phyloP scores from a whole-genome alignment of 1,140 invertebrate genomes.

The Plectus sambesii region DNA sequence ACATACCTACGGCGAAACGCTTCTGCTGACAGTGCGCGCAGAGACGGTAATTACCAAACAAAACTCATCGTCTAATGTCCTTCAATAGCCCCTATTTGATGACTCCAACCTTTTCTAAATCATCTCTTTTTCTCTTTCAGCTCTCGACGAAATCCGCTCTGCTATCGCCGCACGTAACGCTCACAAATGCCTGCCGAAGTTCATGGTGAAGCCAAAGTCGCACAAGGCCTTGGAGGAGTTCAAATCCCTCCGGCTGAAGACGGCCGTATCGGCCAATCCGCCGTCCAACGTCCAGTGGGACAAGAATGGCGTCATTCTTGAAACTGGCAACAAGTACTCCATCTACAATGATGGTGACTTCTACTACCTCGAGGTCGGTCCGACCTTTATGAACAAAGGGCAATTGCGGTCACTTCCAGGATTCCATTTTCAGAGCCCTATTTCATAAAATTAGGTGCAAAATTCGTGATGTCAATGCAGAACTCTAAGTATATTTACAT shows the following conservation, averaged over 20 bases:
- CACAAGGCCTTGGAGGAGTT: slow-evolving; percentile 39
- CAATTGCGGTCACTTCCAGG: no score
- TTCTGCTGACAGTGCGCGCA: no score
- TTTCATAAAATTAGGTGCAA: no score
- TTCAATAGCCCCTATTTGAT: no score
- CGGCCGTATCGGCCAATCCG: slow-evolving; percentile 40
- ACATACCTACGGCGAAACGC: slow-evolving; percentile 8
- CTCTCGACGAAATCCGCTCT: slow-evolving; percentile 30
- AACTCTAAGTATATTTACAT: no score
- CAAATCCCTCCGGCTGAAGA: slow-evolving; percentile 40
- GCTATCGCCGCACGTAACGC: slow-evolving; percentile 28
- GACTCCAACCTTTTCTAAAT: not conserved
- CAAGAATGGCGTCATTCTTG: slow-evolving; percentile 40
- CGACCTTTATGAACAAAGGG: slow-evolving; percentile 1
- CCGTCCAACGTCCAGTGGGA: slow-evolving; percentile 35
- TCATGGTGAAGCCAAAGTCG: slow-evolving; percentile 42
- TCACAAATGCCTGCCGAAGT: slow-evolving; percentile 31
- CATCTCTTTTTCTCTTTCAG: slow-evolving; percentile 15
- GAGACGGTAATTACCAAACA: no score
- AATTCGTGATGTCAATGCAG: no score
- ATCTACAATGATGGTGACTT: slow-evolving; percentile 45
- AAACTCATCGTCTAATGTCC: no score
- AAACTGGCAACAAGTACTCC: slow-evolving; percentile 44
- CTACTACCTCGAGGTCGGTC: slow-evolving; percentile 39
- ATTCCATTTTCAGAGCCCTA: no score